Evolutionary conservation across 2,113 vertebrate genomes (phyloP).

Genomic region (Poecilia latipinna): DNA sequence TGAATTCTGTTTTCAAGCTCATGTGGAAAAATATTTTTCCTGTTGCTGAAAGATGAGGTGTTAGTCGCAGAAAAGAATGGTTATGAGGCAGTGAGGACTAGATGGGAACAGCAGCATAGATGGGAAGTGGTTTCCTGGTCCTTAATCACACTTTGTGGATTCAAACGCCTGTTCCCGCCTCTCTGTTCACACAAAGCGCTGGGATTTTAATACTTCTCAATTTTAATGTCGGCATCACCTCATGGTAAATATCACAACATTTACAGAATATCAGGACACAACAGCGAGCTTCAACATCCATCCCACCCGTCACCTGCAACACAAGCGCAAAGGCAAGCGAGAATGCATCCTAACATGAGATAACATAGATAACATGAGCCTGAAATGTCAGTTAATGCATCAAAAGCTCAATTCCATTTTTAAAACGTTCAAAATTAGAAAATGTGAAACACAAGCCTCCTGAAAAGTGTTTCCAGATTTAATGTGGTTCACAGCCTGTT

Average conservation of each 20-base stretch:
- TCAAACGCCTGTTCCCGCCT: neutral
- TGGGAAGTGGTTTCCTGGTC: neutral
- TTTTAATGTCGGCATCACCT: neutral
- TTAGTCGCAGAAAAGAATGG: neutral
- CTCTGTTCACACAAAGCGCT: neutral
- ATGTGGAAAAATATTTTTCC: neutral
- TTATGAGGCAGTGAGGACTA: neutral
- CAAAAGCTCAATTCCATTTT: neutral
- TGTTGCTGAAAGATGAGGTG: neutral
- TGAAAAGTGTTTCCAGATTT: no score
- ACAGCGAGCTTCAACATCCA: neutral
- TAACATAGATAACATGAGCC: no score
- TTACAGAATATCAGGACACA: neutral
- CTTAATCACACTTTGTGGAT: neutral
- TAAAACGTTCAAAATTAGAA: neutral
- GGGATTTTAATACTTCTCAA: neutral
- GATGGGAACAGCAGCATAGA: neutral
- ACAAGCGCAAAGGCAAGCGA: neutral
- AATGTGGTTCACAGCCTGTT: no score
- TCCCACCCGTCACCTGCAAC: neutral
- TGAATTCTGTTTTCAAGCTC: conserved; percentile 1
- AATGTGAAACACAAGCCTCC: neutral
- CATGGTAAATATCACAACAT: neutral
- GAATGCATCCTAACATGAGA: neutral
- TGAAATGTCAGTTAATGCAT: neutral